Evolutionary conservation across 1,140 invertebrate genomes (phyloP), one percentile per base, ranked within the genome.

Genomic region (Musca domestica): DNA sequence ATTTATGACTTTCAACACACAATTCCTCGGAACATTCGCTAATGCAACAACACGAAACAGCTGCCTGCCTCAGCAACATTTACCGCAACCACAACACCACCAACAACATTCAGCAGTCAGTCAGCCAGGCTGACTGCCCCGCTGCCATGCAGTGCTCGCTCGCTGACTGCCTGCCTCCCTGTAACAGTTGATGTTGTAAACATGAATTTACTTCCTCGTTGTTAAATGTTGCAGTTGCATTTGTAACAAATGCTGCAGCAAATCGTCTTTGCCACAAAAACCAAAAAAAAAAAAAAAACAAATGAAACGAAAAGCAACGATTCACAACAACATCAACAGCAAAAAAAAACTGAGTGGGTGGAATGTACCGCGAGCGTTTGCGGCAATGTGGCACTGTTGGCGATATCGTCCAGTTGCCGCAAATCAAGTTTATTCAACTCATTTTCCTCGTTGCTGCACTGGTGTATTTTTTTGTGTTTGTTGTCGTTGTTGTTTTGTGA

Each of bases 401-500:
- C 34, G 34, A 41, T 41, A 19, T 61, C 27, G 17, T 61, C 56
- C 56, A 61, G 30, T 61, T 34, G 56, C 30, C 30, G 30, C 27
- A 27, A 58, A 58, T 58, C 54, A 61, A 61, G 56, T 61, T 61
- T 61, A 61, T 61, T 61, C 56, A 61, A 61, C 56, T 61, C 56
- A 6, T n/a, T 58, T 58, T 58, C 9, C 20, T 10, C 20, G n/a
- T 14, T 19, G 48, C n/a, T 51, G 6, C 34, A 17, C 41, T 46
- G 41, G 15, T 46, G 41, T 46, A 46, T 46, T 46, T 5, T 51
- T 12, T 19, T 51, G 48, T 19, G 34, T 30, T 3, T 19, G 47
- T 49, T 49, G 48, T 51, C 17, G 41, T 30, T 34, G 54, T 61
- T 20, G 56, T 20, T n/a, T n/a, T 61, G 56, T 61, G 10, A 41